These are phyloP conservation scores for Hedychridium roseum DNA, from an alignment of 2,888 invertebrate species.

Conservation along the genomic window DNA sequence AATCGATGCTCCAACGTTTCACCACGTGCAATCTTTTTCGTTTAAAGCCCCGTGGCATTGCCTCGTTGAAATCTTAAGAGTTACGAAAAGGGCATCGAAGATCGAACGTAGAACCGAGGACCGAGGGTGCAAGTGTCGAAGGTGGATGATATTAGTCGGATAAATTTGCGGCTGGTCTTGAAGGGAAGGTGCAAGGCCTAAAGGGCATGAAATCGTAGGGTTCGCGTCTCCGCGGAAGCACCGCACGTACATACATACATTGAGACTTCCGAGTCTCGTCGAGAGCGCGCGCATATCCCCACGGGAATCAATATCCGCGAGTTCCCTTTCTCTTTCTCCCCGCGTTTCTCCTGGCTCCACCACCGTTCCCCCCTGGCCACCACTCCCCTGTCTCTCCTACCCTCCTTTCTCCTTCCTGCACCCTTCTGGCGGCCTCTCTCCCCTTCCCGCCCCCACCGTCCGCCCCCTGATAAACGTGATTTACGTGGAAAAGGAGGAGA, in stretches of 20 bases:
- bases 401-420: slow-evolving; percentile 27
- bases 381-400: slow-evolving; percentile 24
- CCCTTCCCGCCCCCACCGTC: slow-evolving; percentile 1
- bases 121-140: too few species aligned
- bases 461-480: slow-evolving; percentile 56
- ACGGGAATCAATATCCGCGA: slow-evolving; percentile 64
- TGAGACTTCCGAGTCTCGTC: slow-evolving; percentile 49
- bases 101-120: too few species aligned
- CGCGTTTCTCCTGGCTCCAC: slow-evolving; percentile 40
- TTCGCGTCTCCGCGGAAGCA: slow-evolving; percentile 32
- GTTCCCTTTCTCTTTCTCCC: slow-evolving; percentile 29
- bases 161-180: too few species aligned
- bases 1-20: too few species aligned
- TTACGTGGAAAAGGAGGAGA: slow-evolving; percentile 50
- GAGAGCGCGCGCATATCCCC: slow-evolving; percentile 60
- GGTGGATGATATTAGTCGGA: too few species aligned
- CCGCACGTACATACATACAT: slow-evolving; percentile 43
- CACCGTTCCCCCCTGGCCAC: slow-evolving; percentile 35
- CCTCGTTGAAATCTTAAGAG: too few species aligned
- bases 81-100: too few species aligned
- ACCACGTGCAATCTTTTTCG: too few species aligned
- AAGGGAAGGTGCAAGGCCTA: too few species aligned
- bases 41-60: too few species aligned
- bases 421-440: slow-evolving; percentile 25
- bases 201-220: too few species aligned